Base-by-base conservation (phyloP, 2,113 vertebrate species). In the Xiphophorus maculatus region DNA sequence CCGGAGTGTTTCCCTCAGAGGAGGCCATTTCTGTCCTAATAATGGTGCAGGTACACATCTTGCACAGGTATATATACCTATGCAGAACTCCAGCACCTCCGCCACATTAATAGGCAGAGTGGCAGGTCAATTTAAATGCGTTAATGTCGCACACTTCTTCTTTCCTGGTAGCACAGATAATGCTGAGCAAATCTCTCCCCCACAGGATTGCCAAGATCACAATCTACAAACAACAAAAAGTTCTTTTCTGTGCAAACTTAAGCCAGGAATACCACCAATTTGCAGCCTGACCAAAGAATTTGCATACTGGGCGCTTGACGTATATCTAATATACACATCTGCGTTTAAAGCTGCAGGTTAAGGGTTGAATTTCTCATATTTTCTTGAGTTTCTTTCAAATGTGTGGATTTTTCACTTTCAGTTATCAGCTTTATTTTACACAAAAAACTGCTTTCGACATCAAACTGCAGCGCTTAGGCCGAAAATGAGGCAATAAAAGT, bases 141-240 rank as follows among this genome's bases (percentile, higher is more conserved):
- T 76, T 81, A 87, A 89, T 84, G 81, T 92, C 89, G 4, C 1
- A 84, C 77, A 94, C 94, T 95, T 95, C 93, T 95, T 89, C 84
- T 94, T 94, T 95, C 94, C 91, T 90, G 88, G 82, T 92, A 89
- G 86, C 81, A 64, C 66, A 78, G 79, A 89, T 87, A 88, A 86
- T 85, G 82, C 72, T 62, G 65, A 91, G 79, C 81, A 89, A 88
- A 80, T 27, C 75, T 42, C 68, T 64, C 51, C 51, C 74, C 44
- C 44, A 74, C 81, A 69, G 64, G 63, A 44, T 48, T 35, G 63
- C n/a, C 19, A 6, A 86, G 87, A 93, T 94, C 63, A 87, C 76
- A 84, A 91, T 92, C 90, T 89, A n/a, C 10, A 10, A 78, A 85
- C 76, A 90, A 87, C 85, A 85, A 84, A 87, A 79, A 73, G 19